These are phyloP conservation scores for Micropoecilia bifurca DNA, from an alignment of 2,797 vertebrate species.

Conservation along the genomic window DNA sequence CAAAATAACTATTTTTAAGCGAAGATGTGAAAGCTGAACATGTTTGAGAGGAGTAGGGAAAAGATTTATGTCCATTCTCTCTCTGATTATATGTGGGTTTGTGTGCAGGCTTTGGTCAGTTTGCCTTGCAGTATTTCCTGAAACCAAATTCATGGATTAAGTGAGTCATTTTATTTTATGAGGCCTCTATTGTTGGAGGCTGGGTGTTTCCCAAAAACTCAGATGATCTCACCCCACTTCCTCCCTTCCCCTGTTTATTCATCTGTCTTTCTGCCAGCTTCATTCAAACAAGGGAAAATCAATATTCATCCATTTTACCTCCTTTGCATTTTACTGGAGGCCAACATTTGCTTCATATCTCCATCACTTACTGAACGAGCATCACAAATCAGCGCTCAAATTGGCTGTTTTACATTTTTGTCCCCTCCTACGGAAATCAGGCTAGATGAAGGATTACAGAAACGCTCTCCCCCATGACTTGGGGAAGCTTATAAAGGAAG, in stretches of 20 bases:
- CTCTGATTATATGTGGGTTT: constrained; percentile 22
- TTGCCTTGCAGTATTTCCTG: constrained; percentile 30
- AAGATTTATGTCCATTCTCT: constrained; percentile 49
- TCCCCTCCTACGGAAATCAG: constrained; percentile 46
- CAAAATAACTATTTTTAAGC: neutral
- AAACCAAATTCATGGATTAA: constrained; percentile 49
- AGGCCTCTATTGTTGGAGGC: constrained; percentile 58
- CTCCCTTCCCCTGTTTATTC: constrained; percentile 24
- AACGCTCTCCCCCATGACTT: constrained; percentile 49
- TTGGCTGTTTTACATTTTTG: constrained; percentile 63
- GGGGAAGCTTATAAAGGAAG: constrained; percentile 55
- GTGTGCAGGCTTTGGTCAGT: constrained; percentile 40
- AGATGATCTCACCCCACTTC: constrained; percentile 7
- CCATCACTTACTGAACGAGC: constrained; percentile 58
- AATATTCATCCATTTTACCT: constrained; percentile 58
- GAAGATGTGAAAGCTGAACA: neutral
- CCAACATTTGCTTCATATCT: constrained; percentile 57
- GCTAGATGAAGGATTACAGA: constrained; percentile 56
- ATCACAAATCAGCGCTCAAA: constrained; percentile 69
- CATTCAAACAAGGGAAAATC: constrained; percentile 60
- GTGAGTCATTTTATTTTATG: constrained; percentile 68
- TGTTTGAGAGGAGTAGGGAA: neutral
- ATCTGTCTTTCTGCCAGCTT: constrained; percentile 51
- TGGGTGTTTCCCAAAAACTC: constrained; percentile 51
- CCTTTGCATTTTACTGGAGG: constrained; percentile 47